Base-by-base conservation (phyloP, 1,140 invertebrate species). In the Scaptodrosophila lebanonensis region DNA sequence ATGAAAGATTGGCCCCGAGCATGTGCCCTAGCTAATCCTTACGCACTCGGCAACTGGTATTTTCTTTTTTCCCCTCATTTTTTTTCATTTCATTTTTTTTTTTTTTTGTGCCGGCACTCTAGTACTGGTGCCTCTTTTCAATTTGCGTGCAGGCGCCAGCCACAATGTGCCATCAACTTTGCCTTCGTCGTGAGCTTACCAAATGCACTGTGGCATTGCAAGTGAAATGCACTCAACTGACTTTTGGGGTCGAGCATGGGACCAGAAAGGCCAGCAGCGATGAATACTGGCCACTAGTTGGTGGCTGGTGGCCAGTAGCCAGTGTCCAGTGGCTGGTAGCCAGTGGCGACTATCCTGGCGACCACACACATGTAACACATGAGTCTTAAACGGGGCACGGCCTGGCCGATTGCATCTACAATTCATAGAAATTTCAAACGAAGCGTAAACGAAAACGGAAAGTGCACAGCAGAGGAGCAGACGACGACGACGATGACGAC, bases 361-460 rank as follows among this genome's bases (percentile, higher is more conserved):
- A 25, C 22, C 22, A 39, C 67, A 67, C 73, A 56, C 60, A 64
- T 65, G 61, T 65, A 65, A 65, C 63, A 66, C 63, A 66, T 66
- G 63, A 66, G 63, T 66, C 63, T 66, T 66, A 66, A 54, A 32
- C 64, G 39, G 53, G 42, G 50, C 52, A 64, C 57, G 69, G 69
- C 61, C 75, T 79, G 75, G 65, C 72, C 76, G 82, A 84, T 84
- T 84, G 73, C 82, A 84, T 84, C 82, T 84, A 84, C 82, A 84
- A 84, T 84, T 84, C 82, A 84, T 84, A 84, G 82, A 84, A 84
- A 84, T 84, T 84, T 71, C 75, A 82, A 84, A 82, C 82, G 69
- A 72, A 82, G 68, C 82, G 66, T 83, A 82, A 84, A 84, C 73
- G 79, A 82, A 84, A 84, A 83, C 66, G 76, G 71, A 83, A 82